These are phyloP conservation scores for Heliocidaris erythrogramma DNA, from an alignment of 35 echinoderm and acorn worm genomes.

Conservation along the genomic window DNA sequence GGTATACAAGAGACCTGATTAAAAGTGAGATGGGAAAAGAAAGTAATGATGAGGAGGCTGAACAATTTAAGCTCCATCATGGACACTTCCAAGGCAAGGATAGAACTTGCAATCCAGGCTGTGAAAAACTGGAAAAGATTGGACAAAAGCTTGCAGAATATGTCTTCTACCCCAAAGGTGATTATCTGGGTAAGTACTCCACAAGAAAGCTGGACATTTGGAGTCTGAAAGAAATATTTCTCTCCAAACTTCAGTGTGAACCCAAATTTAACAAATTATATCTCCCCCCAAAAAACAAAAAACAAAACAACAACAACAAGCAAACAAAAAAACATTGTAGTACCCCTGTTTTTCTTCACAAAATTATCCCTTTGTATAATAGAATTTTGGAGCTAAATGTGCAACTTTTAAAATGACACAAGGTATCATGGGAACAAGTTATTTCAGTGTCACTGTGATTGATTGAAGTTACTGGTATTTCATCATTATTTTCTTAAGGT, in stretches of 20 bases:
- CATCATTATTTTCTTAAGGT: too few relatives aligned
- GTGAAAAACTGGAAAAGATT: conserved; percentile 23
- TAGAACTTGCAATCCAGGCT: not conserved
- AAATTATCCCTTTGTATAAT: too few relatives aligned
- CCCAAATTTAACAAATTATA: too few relatives aligned
- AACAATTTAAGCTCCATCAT: conserved; percentile 34
- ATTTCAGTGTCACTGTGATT: too few relatives aligned
- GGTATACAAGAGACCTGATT: not conserved
- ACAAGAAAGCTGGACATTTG: not conserved
- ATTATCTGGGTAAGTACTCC: not conserved
- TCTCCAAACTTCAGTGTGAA: not conserved
- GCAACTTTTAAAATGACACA: too few relatives aligned
- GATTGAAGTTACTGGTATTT: too few relatives aligned
- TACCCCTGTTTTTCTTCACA: not conserved
- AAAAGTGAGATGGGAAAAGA: not conserved
- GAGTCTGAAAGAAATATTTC: not conserved
- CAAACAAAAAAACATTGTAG: too few relatives aligned
- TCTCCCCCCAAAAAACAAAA: not conserved
- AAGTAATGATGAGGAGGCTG: not conserved
- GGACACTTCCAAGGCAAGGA: not conserved
- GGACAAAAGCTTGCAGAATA: conserved; percentile 20
- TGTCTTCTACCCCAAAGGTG: not conserved
- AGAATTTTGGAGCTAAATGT: not conserved
- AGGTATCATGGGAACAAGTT: too few relatives aligned
- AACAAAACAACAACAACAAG: not conserved